These are phyloP conservation scores for Pelecanus crispus DNA, from an alignment of 2,113 vertebrate species.

Conservation along the genomic window DNA sequence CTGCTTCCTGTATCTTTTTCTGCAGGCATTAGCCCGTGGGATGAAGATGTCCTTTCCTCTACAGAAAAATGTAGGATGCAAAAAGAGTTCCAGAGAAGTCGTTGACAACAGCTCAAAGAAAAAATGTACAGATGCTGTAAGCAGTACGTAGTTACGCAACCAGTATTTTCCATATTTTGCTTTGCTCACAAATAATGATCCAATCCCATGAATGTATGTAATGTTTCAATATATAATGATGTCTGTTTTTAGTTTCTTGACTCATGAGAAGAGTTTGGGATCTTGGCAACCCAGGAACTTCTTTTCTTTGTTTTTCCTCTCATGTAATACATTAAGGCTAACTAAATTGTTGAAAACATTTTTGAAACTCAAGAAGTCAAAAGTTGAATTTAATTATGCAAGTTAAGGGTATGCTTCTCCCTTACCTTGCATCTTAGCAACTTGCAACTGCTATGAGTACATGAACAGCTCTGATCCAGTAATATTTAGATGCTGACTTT, in stretches of 20 bases:
- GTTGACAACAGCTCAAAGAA: background rate
- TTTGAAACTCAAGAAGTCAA: background rate
- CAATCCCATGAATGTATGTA: background rate
- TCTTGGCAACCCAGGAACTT: background rate
- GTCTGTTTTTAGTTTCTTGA: background rate
- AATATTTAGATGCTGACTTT: background rate
- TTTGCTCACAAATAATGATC: background rate
- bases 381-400: background rate
- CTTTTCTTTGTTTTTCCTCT: background rate
- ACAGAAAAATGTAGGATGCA: background rate
- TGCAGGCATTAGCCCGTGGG: background rate
- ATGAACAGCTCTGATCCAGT: background rate
- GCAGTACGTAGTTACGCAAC: background rate
- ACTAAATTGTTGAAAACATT: background rate
- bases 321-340: background rate
- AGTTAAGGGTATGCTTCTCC: background rate
- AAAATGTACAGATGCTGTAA: background rate
- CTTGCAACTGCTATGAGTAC: background rate
- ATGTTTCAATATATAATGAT: background rate
- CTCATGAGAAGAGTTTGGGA: background rate
- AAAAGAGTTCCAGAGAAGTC: background rate
- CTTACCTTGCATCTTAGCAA: background rate
- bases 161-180: background rate
- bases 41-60: background rate
- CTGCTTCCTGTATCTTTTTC: background rate